These are phyloP conservation scores for Aromia moschata DNA, from an alignment of 2,888 invertebrate species.

Conservation along the genomic window DNA sequence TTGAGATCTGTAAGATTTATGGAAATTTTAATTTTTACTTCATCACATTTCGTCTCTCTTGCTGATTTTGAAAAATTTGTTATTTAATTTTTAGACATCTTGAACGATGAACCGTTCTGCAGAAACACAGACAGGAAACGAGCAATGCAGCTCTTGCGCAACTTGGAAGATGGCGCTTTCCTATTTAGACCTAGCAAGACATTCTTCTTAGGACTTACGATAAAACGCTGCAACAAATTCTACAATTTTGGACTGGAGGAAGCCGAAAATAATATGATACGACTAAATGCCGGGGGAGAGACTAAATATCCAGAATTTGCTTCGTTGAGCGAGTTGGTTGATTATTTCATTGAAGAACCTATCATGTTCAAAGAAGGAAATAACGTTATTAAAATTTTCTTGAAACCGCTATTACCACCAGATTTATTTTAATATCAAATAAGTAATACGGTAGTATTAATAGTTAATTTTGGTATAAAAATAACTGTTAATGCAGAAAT, in stretches of 20 bases:
- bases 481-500: too few relatives aligned
- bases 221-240: slow-evolving; percentile 37
- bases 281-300: slow-evolving; percentile 33
- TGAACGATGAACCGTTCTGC: slow-evolving; percentile 43
- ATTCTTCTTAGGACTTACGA: slow-evolving; percentile 41
- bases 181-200: slow-evolving; percentile 44
- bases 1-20: too few relatives aligned
- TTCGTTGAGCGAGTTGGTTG: slow-evolving; percentile 39
- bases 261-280: slow-evolving; percentile 34
- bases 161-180: slow-evolving; percentile 44
- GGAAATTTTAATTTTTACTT: too few relatives aligned
- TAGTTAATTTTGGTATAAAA: too few relatives aligned
- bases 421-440: too few relatives aligned
- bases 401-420: too few relatives aligned
- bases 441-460: too few relatives aligned
- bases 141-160: slow-evolving; percentile 40
- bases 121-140: slow-evolving; percentile 47
- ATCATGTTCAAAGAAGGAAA: slow-evolving; percentile 32
- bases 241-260: slow-evolving; percentile 46
- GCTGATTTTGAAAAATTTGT: too few relatives aligned
- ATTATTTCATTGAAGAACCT: slow-evolving; percentile 39
- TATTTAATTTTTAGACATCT: slow-evolving; percentile 37
- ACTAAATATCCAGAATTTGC: slow-evolving; percentile 40
- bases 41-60: too few relatives aligned
- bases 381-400: slow-evolving; percentile 32